A percentile compares a stretch with the other conserved stretches of the same genome.
phyloP scores from a whole-genome alignment of 1,140 invertebrate species.

The Drosophila nikananu region DNA sequence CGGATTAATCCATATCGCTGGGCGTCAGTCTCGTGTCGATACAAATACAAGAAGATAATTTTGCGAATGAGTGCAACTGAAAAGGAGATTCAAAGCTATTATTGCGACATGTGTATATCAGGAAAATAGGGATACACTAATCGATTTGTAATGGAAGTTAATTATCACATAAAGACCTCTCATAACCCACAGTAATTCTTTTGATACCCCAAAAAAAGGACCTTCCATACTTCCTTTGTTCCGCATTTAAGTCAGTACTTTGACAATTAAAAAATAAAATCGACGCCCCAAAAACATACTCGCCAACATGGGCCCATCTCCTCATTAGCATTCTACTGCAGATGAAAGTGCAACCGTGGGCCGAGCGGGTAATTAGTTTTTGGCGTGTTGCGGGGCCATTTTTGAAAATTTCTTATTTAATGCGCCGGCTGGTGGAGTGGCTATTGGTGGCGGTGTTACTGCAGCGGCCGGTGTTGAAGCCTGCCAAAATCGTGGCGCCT shows the following conservation, averaged over 20 bases:
- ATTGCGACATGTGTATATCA: not conserved
- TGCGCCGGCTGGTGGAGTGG: constrained; percentile 45
- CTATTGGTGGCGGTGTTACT: constrained; percentile 7
- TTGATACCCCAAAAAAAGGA: no score
- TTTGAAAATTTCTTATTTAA: constrained; percentile 81
- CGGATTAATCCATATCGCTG: not conserved
- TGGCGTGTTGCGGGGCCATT: constrained; percentile 72
- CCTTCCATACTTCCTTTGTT: not conserved
- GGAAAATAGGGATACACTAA: not conserved
- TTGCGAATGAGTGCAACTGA: not conserved
- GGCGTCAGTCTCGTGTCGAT: not conserved
- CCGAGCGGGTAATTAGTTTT: constrained; percentile 71
- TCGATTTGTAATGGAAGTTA: not conserved
- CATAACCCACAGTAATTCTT: no score
- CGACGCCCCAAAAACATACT: not conserved
- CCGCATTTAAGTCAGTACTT: constrained; percentile 3
- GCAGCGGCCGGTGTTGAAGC: constrained; percentile 31
- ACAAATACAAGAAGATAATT: not conserved
- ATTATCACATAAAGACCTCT: not conserved
- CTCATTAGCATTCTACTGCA: constrained; percentile 51
- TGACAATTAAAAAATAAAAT: constrained; percentile 23
- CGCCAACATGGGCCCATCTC: constrained; percentile 14
- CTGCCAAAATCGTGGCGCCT: constrained; percentile 68
- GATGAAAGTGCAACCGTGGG: constrained; percentile 52
- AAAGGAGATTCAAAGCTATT: not conserved